Conservation (phyloP, 1,140 invertebrate genomes). For the Psix sp. region DNA sequence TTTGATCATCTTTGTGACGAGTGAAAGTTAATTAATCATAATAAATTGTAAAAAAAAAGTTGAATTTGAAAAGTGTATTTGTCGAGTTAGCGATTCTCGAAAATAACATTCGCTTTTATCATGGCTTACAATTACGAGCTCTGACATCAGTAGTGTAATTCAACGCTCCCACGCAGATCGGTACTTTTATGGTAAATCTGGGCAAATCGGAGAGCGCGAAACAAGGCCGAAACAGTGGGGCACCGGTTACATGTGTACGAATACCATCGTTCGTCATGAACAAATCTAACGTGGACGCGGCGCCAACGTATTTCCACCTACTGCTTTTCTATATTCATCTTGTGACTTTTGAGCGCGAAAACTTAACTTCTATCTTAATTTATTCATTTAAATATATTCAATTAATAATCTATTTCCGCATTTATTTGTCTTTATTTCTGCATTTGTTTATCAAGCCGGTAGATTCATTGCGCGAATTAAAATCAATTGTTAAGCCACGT, state of each 20-base stretch:
- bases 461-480: no score
- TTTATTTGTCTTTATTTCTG: neutral
- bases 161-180: conserved; percentile 42
- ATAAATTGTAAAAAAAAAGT: neutral
- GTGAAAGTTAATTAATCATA: neutral
- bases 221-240: conserved; percentile 49
- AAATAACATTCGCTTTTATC: conserved; percentile 39
- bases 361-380: conserved; percentile 15
- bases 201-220: conserved; percentile 35
- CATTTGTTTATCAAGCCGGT: no score
- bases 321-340: conserved; percentile 61
- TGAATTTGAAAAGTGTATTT: conserved; percentile 3
- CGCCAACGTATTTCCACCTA: conserved; percentile 54
- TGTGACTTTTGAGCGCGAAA: conserved; percentile 37
- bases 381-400: conserved; percentile 3
- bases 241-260: conserved; percentile 29
- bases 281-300: conserved; percentile 40
- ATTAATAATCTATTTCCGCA: neutral
- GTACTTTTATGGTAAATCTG: conserved; percentile 57
- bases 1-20: no score
- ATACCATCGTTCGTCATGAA: conserved; percentile 28
- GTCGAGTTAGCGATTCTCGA: neutral
- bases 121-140: conserved; percentile 56
- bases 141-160: conserved; percentile 58
- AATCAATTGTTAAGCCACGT: no score